Conservation (phyloP, 2,113 vertebrate genomes). For the Protobothrops flavoviridis region DNA sequence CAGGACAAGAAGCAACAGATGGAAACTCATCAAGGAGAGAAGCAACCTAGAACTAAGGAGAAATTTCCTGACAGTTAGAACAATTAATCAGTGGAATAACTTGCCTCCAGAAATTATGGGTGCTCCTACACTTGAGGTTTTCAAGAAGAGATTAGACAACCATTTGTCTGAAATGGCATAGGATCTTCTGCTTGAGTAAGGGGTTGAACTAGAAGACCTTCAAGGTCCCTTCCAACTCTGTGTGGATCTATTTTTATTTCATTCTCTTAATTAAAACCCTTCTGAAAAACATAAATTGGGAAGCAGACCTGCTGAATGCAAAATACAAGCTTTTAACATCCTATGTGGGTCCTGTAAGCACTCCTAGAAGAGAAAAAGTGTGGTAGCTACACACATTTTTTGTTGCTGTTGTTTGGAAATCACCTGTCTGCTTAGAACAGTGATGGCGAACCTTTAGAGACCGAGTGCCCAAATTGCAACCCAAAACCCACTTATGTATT, state of each 20-base stretch:
- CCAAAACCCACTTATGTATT: too few relatives aligned
- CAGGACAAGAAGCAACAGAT: background rate
- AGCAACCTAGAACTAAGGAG: background rate
- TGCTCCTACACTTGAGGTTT: background rate
- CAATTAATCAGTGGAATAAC: background rate
- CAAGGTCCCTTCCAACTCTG: background rate
- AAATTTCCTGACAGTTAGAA: background rate
- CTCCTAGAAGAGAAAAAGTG: background rate
- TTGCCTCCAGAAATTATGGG: background rate
- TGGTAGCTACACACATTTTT: background rate
- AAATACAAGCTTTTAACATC: background rate
- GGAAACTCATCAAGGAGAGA: background rate
- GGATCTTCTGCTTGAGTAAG: background rate
- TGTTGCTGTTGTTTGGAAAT: background rate
- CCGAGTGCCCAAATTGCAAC: too few relatives aligned
- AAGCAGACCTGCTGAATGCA: background rate
- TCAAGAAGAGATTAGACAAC: background rate
- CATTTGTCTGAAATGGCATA: background rate
- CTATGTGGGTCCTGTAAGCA: background rate
- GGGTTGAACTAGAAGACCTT: background rate
- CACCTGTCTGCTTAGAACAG: background rate
- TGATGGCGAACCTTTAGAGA: too few relatives aligned
- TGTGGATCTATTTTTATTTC: background rate
- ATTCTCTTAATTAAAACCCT: background rate
- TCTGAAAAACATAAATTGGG: background rate